phyloP scores from a whole-genome alignment of 2,888 invertebrate genomes.

The Rotaria sp. region DNA sequence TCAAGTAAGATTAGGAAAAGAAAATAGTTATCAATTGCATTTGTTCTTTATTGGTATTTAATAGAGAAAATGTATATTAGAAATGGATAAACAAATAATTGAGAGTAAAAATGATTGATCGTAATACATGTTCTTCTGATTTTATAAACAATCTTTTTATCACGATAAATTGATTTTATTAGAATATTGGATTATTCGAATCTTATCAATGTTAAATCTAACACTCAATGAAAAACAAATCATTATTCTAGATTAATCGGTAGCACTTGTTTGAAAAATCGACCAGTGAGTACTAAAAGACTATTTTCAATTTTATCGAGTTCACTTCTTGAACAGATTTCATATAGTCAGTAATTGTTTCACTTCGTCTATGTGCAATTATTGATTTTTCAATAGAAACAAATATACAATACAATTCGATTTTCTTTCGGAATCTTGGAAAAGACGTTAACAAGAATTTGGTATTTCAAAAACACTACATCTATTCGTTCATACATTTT shows the following conservation, averaged over 20 bases:
- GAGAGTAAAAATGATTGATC: conserved; percentile 72
- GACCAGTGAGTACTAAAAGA: conserved; percentile 68
- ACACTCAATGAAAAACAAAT: not conserved
- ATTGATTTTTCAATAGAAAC: too few relatives aligned
- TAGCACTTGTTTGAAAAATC: not conserved
- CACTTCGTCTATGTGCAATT: too few relatives aligned
- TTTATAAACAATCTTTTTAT: conserved; percentile 70
- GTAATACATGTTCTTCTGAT: conserved; percentile 65
- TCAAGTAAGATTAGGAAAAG: not conserved
- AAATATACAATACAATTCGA: too few relatives aligned
- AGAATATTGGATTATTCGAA: conserved; percentile 70
- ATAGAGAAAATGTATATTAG: not conserved
- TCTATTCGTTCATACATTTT: too few relatives aligned
- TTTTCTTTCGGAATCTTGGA: too few relatives aligned
- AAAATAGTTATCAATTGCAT: not conserved
- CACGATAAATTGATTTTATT: conserved; percentile 70
- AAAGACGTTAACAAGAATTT: too few relatives aligned
- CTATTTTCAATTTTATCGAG: conserved; percentile 66
- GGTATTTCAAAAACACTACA: too few relatives aligned
- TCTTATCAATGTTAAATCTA: conserved; percentile 59
- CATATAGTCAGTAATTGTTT: too few relatives aligned
- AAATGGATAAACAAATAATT: conserved; percentile 48
- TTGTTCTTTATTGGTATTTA: not conserved
- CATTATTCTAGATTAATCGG: not conserved
- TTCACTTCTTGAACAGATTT: too few relatives aligned